Evolutionary conservation across 2,888 invertebrate species (phyloP).

Genomic region (Phoenoteleia sp.): DNA sequence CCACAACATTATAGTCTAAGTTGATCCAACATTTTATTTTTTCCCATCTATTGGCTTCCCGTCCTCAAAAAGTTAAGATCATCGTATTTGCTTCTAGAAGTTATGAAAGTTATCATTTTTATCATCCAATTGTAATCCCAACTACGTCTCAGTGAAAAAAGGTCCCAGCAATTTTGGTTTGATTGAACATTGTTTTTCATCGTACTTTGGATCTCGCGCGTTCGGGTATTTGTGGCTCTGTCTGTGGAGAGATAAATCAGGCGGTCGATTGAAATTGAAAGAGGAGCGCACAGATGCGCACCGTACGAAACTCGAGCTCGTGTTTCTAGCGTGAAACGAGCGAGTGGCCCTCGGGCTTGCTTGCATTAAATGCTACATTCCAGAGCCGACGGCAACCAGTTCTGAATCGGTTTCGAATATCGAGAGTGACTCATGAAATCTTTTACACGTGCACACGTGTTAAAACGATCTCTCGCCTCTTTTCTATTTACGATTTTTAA

Average conservation of each 20-base stretch:
- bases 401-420: constrained; percentile 73
- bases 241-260: constrained; percentile 60
- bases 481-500: constrained; percentile 47
- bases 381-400: constrained; percentile 74
- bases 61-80: too few species aligned
- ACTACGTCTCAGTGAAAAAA: too few species aligned
- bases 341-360: constrained; percentile 71
- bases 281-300: constrained; percentile 61
- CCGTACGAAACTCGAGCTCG: constrained; percentile 64
- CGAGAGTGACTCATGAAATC: constrained; percentile 73
- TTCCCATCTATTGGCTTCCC: too few species aligned
- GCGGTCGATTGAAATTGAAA: constrained; percentile 65
- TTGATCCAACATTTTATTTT: too few species aligned
- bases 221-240: constrained; percentile 16
- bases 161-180: too few species aligned
- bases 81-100: too few species aligned
- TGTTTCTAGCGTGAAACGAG: constrained; percentile 69
- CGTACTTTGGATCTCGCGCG: constrained; percentile 2
- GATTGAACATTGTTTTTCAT: constrained; percentile 19
- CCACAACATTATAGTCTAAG: too few species aligned
- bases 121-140: too few species aligned
- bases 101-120: too few species aligned
- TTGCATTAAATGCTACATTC: constrained; percentile 76
- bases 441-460: constrained; percentile 69
- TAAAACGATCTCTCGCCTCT: constrained; percentile 62